A percentile compares a stretch with the other conserved stretches of the same genome.
These are phyloP conservation scores for Neodiprion fabricii DNA, from an alignment of 1,140 invertebrate species.

Conservation along the genomic window DNA sequence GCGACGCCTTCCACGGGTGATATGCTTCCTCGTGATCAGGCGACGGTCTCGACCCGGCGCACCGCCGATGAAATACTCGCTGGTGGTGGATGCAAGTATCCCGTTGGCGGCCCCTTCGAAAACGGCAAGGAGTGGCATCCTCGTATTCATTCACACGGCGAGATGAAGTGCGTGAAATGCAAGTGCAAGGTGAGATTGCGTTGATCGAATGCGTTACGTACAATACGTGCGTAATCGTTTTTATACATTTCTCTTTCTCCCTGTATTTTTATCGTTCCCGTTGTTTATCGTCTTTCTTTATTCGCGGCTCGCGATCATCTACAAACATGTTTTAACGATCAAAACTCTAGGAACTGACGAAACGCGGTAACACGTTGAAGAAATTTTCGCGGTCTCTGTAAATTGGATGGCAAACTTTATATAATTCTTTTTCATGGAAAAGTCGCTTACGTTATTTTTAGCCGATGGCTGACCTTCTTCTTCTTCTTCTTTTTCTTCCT, in stretches of 20 bases:
- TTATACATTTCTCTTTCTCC: constrained; percentile 15
- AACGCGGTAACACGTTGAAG: background rate
- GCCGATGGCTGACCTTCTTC: too few species aligned
- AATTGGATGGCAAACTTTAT: constrained; percentile 3
- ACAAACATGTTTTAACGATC: too few species aligned
- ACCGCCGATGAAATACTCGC: constrained; percentile 72
- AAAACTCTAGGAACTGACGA: background rate
- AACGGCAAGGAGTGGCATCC: constrained; percentile 90
- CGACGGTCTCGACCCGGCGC: constrained; percentile 43
- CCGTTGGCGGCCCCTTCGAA: constrained; percentile 70
- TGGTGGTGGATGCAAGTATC: constrained; percentile 79
- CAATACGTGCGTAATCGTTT: background rate
- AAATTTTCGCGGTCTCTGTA: constrained; percentile 16
- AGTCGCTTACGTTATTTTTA: too few species aligned
- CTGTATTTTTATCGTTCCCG: background rate
- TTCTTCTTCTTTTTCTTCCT: too few species aligned
- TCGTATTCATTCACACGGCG: constrained; percentile 79
- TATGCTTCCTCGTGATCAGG: constrained; percentile 45
- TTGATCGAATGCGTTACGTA: too few species aligned
- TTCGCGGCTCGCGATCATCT: background rate
- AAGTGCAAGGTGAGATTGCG: constrained; percentile 78
- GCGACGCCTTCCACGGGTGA: constrained; percentile 27
- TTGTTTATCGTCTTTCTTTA: background rate
- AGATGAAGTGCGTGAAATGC: constrained; percentile 86
- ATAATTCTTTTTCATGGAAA: background rate